Conservation (phyloP, 2,797 vertebrate genomes). For the Pantherophis alleghaniensis region DNA sequence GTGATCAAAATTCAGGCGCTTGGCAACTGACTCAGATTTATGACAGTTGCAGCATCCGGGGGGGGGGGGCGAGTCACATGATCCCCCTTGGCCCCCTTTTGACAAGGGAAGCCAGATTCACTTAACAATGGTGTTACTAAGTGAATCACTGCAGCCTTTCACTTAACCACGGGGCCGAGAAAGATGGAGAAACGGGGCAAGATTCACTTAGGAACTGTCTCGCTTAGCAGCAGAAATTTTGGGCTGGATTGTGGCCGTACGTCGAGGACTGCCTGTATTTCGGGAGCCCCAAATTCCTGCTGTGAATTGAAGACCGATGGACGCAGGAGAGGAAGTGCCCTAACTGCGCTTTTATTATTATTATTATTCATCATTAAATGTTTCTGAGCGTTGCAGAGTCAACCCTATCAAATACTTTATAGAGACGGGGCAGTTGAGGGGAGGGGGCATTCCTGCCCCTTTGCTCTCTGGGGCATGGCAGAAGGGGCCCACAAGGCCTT, state of each 20-base stretch:
- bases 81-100: neutral
- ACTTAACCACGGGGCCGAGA: neutral
- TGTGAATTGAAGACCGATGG: neutral
- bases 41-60: neutral
- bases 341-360: neutral
- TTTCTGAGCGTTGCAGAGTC: neutral
- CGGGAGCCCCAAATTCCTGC: neutral
- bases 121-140: neutral
- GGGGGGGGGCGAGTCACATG: neutral
- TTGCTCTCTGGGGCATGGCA: neutral
- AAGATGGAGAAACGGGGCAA: neutral
- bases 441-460: neutral
- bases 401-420: neutral
- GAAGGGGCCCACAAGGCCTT: accelerated
- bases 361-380: neutral
- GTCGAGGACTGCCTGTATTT: neutral
- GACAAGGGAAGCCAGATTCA: neutral
- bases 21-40: neutral
- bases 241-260: neutral
- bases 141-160: neutral
- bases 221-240: neutral
- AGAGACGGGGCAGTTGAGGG: neutral
- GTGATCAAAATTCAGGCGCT: neutral
- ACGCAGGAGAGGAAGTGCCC: neutral
- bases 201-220: neutral